These are phyloP conservation scores for Siphamia tubifer DNA, from an alignment of 2,113 vertebrate genomes.

Conservation along the genomic window DNA sequence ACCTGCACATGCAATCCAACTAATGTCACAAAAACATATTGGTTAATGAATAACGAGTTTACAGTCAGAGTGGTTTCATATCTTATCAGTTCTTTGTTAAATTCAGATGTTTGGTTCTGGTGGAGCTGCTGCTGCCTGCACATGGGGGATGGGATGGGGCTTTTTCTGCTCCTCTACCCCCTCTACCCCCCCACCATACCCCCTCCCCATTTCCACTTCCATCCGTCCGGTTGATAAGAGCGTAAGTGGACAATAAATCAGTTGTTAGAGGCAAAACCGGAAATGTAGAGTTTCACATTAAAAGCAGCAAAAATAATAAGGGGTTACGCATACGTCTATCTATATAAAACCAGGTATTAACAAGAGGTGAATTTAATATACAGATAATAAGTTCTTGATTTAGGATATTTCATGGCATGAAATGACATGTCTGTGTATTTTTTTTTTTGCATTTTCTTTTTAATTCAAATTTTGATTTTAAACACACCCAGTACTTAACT, in stretches of 20 bases:
- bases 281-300: slow-evolving; percentile 15
- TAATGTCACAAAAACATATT: not conserved
- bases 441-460: too few relatives aligned
- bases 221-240: not conserved
- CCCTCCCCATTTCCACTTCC: slow-evolving; percentile 10
- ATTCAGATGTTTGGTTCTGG: not conserved
- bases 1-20: too few relatives aligned
- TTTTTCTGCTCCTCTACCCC: not conserved
- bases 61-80: not conserved
- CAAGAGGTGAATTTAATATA: too few relatives aligned
- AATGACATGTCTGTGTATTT: too few relatives aligned
- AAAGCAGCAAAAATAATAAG: too few relatives aligned
- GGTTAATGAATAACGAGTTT: not conserved
- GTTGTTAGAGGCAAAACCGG: not conserved
- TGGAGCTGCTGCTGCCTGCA: not conserved
- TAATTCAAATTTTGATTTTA: too few relatives aligned
- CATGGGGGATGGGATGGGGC: slow-evolving; percentile 1
- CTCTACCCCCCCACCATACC: not conserved
- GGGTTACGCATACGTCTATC: too few relatives aligned
- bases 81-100: slow-evolving; percentile 1
- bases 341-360: too few relatives aligned
- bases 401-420: too few relatives aligned
- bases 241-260: not conserved
- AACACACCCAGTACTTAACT: too few relatives aligned
- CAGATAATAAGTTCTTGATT: too few relatives aligned